These are phyloP conservation scores for Solenopsis invicta DNA, from an alignment of 1,140 invertebrate genomes.

Conservation along the genomic window DNA sequence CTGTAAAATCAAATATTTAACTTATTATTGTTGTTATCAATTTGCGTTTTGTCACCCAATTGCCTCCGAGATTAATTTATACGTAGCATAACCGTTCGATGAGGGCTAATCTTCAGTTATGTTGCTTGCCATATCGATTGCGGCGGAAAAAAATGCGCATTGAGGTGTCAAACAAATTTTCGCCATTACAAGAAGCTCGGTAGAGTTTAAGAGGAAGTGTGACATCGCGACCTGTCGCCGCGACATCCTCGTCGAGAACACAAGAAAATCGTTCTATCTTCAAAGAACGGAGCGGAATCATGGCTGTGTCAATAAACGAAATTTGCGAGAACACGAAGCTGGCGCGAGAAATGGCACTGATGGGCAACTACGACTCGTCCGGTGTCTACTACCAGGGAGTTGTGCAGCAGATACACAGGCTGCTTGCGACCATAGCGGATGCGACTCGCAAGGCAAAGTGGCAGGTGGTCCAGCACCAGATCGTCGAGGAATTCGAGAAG, in stretches of 20 bases:
- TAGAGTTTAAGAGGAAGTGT: not conserved
- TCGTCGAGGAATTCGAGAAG: conserved; percentile 96
- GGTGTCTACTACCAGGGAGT: conserved; percentile 98
- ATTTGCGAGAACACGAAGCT: conserved; percentile 97
- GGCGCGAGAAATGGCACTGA: conserved; percentile 97
- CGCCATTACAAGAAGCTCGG: not conserved
- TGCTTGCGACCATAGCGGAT: conserved; percentile 93
- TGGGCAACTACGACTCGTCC: conserved; percentile 98
- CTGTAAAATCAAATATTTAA: not conserved
- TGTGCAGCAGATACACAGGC: conserved; percentile 95
- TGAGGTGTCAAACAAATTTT: conserved; percentile 4
- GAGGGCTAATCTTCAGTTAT: conserved; percentile 9
- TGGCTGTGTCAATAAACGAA: conserved; percentile 95
- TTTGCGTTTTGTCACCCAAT: not conserved
- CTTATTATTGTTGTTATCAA: not conserved
- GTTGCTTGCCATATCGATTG: not conserved
- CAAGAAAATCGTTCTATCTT: not conserved
- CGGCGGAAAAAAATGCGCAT: not conserved
- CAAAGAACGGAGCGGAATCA: conserved; percentile 76
- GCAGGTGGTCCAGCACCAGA: conserved; percentile 96
- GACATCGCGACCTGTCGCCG: not conserved
- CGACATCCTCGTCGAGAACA: not conserved
- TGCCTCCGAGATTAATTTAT: conserved; percentile 5
- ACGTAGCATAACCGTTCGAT: not conserved
- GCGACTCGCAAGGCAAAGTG: conserved; percentile 94